phyloP scores from a whole-genome alignment of 2,797 vertebrate species.

The Synaphobranchus kaupii region DNA sequence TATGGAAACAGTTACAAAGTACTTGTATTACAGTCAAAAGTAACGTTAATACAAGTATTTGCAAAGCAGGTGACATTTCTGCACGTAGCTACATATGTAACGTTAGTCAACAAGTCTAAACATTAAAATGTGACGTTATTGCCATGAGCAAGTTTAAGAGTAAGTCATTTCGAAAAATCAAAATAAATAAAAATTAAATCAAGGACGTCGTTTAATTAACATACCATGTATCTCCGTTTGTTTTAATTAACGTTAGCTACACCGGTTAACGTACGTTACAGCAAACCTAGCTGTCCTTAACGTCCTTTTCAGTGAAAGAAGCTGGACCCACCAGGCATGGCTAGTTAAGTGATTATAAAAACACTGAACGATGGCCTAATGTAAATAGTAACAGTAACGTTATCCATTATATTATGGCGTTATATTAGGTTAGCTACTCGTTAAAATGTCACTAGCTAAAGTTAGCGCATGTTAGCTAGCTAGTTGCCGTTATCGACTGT shows the following conservation, averaged over 20 bases:
- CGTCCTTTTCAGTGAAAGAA: not conserved
- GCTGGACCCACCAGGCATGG: no score
- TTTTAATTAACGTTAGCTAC: not conserved
- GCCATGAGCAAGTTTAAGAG: not conserved
- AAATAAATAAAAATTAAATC: not conserved
- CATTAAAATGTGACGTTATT: not conserved
- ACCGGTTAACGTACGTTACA: not conserved
- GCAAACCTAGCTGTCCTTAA: no score
- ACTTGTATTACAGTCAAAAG: no score
- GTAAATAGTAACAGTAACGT: no score
- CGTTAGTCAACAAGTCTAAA: not conserved
- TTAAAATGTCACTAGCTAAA: no score
- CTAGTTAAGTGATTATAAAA: no score
- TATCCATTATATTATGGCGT: no score
- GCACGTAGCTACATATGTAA: not conserved
- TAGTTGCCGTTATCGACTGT: not conserved
- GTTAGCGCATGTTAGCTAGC: not conserved
- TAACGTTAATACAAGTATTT: not conserved
- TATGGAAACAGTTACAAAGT: no score
- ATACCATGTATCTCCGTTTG: not conserved
- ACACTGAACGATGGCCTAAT: no score
- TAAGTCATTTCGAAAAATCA: not conserved
- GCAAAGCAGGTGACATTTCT: not conserved
- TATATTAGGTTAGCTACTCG: no score
- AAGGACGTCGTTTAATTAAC: not conserved